Evolutionary conservation across 2,113 vertebrate species (phyloP).

Genomic region (Girardinichthys multiradiatus): DNA sequence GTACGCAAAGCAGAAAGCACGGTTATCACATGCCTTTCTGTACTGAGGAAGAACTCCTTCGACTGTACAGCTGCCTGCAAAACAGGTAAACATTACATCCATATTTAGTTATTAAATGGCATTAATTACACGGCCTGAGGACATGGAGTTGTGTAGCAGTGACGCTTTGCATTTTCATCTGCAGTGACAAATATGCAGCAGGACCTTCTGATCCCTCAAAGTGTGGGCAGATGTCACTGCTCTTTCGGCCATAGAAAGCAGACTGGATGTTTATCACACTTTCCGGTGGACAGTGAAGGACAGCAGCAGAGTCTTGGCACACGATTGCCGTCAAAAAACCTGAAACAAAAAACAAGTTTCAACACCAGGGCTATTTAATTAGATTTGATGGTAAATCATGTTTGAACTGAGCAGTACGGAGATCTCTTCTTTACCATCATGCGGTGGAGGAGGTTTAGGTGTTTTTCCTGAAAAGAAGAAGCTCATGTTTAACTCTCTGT

Average conservation of each 20-base stretch:
- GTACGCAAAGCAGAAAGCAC: constrained; percentile 65
- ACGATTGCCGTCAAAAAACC: constrained; percentile 73
- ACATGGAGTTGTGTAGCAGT: neutral
- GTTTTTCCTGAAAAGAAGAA: constrained; percentile 68
- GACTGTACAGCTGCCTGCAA: constrained; percentile 71
- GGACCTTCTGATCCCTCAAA: constrained; percentile 43
- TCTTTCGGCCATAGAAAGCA: constrained; percentile 77
- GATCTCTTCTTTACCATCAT: constrained; percentile 72
- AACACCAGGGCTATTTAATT: neutral
- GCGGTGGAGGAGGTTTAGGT: constrained; percentile 78
- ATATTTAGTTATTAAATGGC: neutral
- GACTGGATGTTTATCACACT: constrained; percentile 82
- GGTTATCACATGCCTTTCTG: constrained; percentile 77
- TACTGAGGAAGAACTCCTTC: constrained; percentile 51
- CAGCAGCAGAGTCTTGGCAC: constrained; percentile 70
- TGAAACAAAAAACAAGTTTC: constrained; percentile 21
- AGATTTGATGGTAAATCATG: neutral
- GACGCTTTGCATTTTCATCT: neutral
- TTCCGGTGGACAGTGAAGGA: constrained; percentile 74
- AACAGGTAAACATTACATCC: neutral
- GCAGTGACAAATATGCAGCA: constrained; percentile 6
- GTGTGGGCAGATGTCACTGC: constrained; percentile 70
- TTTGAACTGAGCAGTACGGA: neutral
- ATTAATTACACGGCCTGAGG: neutral
- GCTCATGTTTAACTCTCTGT: neutral